Evolutionary conservation across 2,113 vertebrate genomes (phyloP).

Genomic region (Onychostruthus taczanowskii): DNA sequence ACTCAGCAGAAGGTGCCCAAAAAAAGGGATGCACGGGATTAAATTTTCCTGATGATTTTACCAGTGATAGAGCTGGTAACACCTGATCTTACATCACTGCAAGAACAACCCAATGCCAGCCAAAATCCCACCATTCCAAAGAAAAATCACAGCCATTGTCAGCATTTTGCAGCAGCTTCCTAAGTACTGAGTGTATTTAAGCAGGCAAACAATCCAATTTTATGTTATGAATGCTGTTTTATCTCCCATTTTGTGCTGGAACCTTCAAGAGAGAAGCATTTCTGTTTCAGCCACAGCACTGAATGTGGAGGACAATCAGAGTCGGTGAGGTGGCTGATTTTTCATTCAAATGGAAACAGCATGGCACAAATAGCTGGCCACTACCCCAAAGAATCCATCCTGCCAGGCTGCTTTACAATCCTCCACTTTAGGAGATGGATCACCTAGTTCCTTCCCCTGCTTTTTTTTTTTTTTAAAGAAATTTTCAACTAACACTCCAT

Average conservation of each 20-base stretch:
- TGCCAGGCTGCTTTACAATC: not conserved
- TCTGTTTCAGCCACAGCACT: not conserved
- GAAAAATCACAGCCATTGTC: not conserved
- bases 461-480: not conserved
- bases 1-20: not conserved
- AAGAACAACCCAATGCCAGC: not conserved
- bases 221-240: not conserved
- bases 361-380: not conserved
- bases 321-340: not conserved
- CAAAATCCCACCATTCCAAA: not conserved
- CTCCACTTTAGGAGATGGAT: not conserved
- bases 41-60: not conserved
- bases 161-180: not conserved
- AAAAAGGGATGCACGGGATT: not conserved
- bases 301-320: not conserved
- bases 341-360: not conserved
- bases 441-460: not conserved
- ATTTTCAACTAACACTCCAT: fast-evolving
- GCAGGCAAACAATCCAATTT: not conserved
- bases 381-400: not conserved
- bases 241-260: not conserved
- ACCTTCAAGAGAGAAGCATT: not conserved
- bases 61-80: not conserved
- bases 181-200: not conserved
- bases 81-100: not conserved